Base-by-base conservation (phyloP, 1,140 invertebrate species). In the Mactra quadrangularis region DNA sequence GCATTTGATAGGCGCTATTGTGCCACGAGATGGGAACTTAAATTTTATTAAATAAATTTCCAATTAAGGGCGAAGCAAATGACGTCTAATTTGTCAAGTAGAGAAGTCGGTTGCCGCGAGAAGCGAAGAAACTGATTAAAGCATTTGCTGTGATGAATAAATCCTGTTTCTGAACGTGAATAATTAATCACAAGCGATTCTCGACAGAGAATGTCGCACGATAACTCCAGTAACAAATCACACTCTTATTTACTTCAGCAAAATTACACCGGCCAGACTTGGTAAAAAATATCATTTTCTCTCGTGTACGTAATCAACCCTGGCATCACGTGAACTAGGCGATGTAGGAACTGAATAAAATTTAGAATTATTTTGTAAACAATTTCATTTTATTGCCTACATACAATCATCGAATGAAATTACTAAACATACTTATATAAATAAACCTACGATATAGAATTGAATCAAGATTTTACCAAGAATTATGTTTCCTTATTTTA, bases 11-110 rank as follows among this genome's bases (percentile, higher is more conserved):
- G 57, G 45, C 55, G 55, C 35, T 22, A 76, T 62, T 55, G 74
- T 82, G 78, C 78, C 66, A 38, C 55, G 45, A 22, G 57, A 82
- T 33, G 55, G 19, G 33, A 60, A 55, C 27, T 82, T 60, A 82
- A 76, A 52, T 86, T 87, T 87, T 87, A 87, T 87, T 87, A 62
- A 87, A 87, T 87, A 87, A 87, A 87, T 82, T 83, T 86, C 82
- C 66, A 84, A 87, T 87, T 87, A 86, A 83, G 74, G 77, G 62
- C 52, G 71, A 72, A 64, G 27, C 79, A 74, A 75, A 85, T 85
- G 86, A 85, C 86, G 83, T 87, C 74, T 85, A 85, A 87, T 87
- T 87, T 83, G 83, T 86, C 84, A 86, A 76, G 70, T 50, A 81
- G 72, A 81, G 83, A 87, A 84, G 83, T 57, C 66, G 68, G 71